Base-by-base conservation (phyloP, 1,140 invertebrate species). In the Pantala flavescens region DNA sequence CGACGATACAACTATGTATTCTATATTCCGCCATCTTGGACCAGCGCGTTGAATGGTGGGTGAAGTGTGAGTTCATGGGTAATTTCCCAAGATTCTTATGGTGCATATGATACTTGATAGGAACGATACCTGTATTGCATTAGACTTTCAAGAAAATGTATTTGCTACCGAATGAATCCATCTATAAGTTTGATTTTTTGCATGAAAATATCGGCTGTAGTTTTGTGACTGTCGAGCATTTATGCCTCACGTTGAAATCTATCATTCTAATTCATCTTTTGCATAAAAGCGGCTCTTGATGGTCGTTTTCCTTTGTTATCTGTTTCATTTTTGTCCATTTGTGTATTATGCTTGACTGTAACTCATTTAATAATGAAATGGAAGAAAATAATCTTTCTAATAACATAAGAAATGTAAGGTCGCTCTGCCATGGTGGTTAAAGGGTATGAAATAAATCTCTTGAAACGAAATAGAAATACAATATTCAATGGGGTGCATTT, bases 81-180 rank as follows among this genome's bases (percentile, higher is more conserved):
- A 76, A 76, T 76, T 76, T 76, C 75, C 75, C 75, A 76, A 74
- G 75, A 76, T 76, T 74, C 75, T 74, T 74, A 63, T 63, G 49
- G 49, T 7, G 49, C 49, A 63, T 63, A 63, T 63, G 49, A 16
- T 63, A 19, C 16, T 63, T 21, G 49, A 63, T 63, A 21, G 49
- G 49, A 63, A 36, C 16, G 49, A 7, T 63, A 63, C 3, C 14
- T 21, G 16, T 63, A 19, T 21, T 63, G 49, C 49, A 16, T 63
- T 3, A 63, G 49, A 63, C n/a, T 63, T 16, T 21, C 49, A 14
- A 63, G 28, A 63, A 63, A 63, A 63, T 63, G 16, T 21, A 7
- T 63, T 63, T 63, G 12, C n/a, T 63, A 36, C 2, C 28, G 28
- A 36, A 36, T 5, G 28, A 36, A 5, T 36, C 28, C 28, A 36